Base-by-base conservation (phyloP, 2,113 vertebrate species). In the Pelobates fuscus region DNA sequence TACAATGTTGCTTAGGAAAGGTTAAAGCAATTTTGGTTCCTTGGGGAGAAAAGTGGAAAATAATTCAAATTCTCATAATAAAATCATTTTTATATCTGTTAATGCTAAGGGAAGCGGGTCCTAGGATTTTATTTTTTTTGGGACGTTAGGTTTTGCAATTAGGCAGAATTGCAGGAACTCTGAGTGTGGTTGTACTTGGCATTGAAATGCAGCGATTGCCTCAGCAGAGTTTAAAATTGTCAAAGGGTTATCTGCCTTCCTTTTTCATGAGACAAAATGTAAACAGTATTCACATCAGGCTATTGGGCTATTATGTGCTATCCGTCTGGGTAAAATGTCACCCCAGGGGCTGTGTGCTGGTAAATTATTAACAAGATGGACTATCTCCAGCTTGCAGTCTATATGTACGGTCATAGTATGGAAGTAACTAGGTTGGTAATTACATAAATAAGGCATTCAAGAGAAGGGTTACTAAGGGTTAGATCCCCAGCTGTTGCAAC, bases 221-320 rank as follows among this genome's bases (percentile, higher is more conserved):
- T 78, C 73, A 82, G 59, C 59, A 12, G 8, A 37, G 0, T 63
- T 57, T 81, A 78, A 81, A 83, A 82, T 82, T 78, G 80, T 83
- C 82, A 85, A 70, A 79, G 82, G 63, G 79, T 86, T 86, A 86
- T 81, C 84, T 81, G 70, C 78, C 81, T 82, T 86, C 84, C 80
- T 23, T 37, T 30, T 79, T 80, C 82, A 78, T 84, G 80, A 78
- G 81, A 83, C 82, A 82, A 81, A 83, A 82, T 89, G 87, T 88
- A 84, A 87, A 87, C 84, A 89, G 79, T 77, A 80, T 81, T 85
- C 78, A 82, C 84, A 83, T 87, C 84, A 86, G 77, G 43, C 71
- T 74, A 82, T 77, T 81, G 61, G 52, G 84, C 64, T 82, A 83
- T 85, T 82, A 77, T 77, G 74, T 84, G 80, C 78, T 81, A 84